Evolutionary conservation across 2,888 invertebrate genomes (phyloP), one percentile per base, ranked within the genome.

Genomic region (Lamproptera curius): DNA sequence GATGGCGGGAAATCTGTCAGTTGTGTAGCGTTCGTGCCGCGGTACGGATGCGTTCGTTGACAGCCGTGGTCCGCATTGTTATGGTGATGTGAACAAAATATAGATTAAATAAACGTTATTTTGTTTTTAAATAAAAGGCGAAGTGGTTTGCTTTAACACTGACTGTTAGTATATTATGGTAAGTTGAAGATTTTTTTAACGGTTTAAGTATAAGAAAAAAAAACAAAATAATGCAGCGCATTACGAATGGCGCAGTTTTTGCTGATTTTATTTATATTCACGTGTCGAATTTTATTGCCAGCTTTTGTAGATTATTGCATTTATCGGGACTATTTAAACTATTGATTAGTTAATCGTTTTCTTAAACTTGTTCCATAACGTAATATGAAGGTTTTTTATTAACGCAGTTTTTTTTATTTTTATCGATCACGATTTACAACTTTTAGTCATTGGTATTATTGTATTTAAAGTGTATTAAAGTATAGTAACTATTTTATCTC

Each of bases 1-100:
- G 13, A 51, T 76, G 81, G 78, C 84, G 82, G 81, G 80, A 84
- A 82, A 82, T 76, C 74, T 64, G 61, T 62, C 78, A 82, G 82
- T 82, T 64, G 58, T 55, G 58, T 57, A 62, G 67, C 62, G 70
- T 53, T 58, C 66, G 64, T 64, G 58, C 45, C 43, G 50, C 62
- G 42, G 70, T 59, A 68, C 77, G 80, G 80, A 78, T 76, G 82
- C 77, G 76, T 61, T 42, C 40, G 40, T 59, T 58, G 75, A 73
- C 74, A 74, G 76, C 58, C 73, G 16, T 13, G 54, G 33, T 15
- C 5, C 36, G 54, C 57, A 77, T 83, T 75, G 70, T 67, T 63
- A 80, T 80, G 73, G 78, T 71, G 62, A 82, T 77, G 73, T 56
- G 70, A 20, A 61, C 28, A 35, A 39, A 43, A 43, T 57, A 67